phyloP scores from a whole-genome alignment of 2,113 vertebrate species.

The Carassius carassius region DNA sequence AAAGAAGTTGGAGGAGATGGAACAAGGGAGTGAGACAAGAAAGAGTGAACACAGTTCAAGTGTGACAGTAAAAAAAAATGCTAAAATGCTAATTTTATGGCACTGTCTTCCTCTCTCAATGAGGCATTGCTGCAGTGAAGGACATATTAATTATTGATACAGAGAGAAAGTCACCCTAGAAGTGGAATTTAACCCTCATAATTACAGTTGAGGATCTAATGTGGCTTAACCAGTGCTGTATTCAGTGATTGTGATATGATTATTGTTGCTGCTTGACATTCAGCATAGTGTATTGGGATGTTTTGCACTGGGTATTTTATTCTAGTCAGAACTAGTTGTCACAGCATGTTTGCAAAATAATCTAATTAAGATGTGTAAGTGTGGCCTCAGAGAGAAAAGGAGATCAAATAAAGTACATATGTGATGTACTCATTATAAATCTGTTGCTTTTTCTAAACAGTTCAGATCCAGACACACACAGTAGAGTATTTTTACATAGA shows the following conservation, averaged over 20 bases:
- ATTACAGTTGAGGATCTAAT: background rate
- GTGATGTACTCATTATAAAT: background rate
- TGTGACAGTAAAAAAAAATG: background rate
- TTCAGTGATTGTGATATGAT: background rate
- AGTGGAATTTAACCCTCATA: background rate
- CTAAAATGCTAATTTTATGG: background rate
- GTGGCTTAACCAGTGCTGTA: background rate
- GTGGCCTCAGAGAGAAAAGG: background rate
- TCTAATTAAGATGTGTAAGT: background rate
- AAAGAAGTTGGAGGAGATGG: background rate
- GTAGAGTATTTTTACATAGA: too few species aligned
- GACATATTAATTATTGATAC: constrained; percentile 26
- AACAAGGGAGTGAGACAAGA: background rate
- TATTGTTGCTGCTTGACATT: background rate
- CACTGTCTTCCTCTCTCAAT: background rate
- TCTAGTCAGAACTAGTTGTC: background rate
- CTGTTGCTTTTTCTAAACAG: too few species aligned
- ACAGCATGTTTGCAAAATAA: background rate
- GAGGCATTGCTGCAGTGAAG: constrained; percentile 8
- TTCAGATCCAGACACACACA: background rate
- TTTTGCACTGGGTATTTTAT: too few species aligned
- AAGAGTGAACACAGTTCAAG: background rate
- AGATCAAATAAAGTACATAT: background rate
- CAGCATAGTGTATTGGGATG: background rate
- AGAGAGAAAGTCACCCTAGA: background rate